Conservation (phyloP, 2,113 vertebrate species). For the Mus spicilegus region DNA sequence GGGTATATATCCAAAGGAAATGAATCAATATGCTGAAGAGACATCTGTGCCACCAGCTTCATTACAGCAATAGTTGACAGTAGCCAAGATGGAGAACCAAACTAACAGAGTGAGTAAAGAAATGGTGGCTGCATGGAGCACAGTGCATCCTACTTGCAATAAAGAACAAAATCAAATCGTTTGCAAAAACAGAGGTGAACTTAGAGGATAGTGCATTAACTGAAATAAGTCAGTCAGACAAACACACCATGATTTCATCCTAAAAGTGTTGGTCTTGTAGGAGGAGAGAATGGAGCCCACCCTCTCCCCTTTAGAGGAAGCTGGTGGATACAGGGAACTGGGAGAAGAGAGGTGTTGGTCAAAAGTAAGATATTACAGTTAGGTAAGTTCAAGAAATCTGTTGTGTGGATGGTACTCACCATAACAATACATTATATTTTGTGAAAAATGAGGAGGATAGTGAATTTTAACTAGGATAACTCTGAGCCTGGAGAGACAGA, state of each 20-base stretch:
- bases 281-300: not conserved
- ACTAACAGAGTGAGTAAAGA: not conserved
- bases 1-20: not conserved
- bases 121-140: not conserved
- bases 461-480: not conserved
- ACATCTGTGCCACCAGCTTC: not conserved
- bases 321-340: not conserved
- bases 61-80: not conserved
- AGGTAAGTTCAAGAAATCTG: not conserved
- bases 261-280: not conserved
- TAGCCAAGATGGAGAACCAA: not conserved
- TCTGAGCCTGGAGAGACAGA: not conserved
- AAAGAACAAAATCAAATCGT: not conserved
- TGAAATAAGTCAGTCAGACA: not conserved
- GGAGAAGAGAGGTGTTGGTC: not conserved
- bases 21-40: not conserved
- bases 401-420: not conserved
- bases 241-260: not conserved
- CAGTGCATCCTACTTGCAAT: not conserved
- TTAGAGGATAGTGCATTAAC: not conserved
- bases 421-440: not conserved
- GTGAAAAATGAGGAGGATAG: not conserved
- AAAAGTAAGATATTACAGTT: not conserved
- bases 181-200: not conserved
- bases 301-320: not conserved